phyloP scores from a whole-genome alignment of 2,888 invertebrate genomes.

The Aproaerema taeniolella region DNA sequence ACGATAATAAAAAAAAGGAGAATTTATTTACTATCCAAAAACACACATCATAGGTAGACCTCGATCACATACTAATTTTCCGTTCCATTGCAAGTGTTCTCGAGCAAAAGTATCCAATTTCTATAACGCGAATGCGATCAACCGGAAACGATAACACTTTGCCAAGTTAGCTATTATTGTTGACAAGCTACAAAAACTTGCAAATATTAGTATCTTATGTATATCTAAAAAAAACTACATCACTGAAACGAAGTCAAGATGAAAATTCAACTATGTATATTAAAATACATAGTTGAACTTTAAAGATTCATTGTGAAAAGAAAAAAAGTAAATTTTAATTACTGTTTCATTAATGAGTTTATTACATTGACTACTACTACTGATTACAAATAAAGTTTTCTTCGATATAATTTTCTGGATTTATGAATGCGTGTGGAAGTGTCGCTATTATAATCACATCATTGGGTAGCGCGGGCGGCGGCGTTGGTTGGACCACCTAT shows the following conservation, averaged over 20 bases:
- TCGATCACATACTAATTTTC: conserved; percentile 61
- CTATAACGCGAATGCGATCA: conserved; percentile 54
- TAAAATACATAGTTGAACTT: too few relatives aligned
- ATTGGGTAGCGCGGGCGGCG: conserved; percentile 41
- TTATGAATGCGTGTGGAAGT: conserved; percentile 54
- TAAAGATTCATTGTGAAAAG: too few relatives aligned
- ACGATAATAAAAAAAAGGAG: too few relatives aligned
- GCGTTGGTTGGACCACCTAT: conserved; percentile 59
- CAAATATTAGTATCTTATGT: conserved; percentile 21
- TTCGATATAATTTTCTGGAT: conserved; percentile 38
- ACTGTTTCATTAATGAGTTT: conserved; percentile 43
- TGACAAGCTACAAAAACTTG: conserved; percentile 34
- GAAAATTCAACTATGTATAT: too few relatives aligned
- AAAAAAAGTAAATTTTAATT: conserved; percentile 53
- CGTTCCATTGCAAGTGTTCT: conserved; percentile 64
- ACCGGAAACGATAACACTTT: conserved; percentile 59
- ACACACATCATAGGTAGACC: conserved; percentile 31
- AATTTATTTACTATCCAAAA: too few relatives aligned
- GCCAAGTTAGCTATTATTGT: conserved; percentile 37
- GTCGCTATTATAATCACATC: conserved; percentile 75
- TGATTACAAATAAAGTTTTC: conserved; percentile 40
- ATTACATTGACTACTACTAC: conserved; percentile 37
- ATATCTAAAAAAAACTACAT: conserved; percentile 26
- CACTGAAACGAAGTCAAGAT: conserved; percentile 22
- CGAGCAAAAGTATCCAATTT: conserved; percentile 66